Evolutionary conservation across 2,888 invertebrate species (phyloP).

Genomic region (Hypena proboscidalis): DNA sequence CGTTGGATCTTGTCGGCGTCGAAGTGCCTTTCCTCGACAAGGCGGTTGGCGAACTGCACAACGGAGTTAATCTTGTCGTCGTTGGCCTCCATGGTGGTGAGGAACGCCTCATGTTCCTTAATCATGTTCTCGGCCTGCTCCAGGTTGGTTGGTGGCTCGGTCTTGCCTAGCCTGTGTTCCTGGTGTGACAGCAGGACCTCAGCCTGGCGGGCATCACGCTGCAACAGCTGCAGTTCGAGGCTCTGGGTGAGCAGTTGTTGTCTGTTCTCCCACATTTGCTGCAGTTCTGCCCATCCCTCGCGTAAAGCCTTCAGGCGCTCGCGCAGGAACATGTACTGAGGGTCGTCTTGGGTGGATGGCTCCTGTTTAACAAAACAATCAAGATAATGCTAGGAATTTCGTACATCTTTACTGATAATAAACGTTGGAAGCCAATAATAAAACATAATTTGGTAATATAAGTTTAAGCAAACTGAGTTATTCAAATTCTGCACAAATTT

Average conservation of each 20-base stretch:
- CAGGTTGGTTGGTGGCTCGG: slow-evolving; percentile 96
- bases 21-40: slow-evolving; percentile 97
- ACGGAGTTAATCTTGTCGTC: slow-evolving; percentile 99
- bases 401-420: no score
- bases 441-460: no score
- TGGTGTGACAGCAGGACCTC: slow-evolving; percentile 99
- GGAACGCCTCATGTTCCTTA: slow-evolving; percentile 99
- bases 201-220: slow-evolving; percentile 98
- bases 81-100: slow-evolving; percentile 99
- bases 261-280: slow-evolving; percentile 99
- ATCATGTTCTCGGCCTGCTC: slow-evolving; percentile 99
- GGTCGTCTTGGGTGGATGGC: slow-evolving; percentile 95
- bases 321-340: slow-evolving; percentile 99
- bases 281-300: slow-evolving; percentile 99
- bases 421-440: no score
- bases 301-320: slow-evolving; percentile 98
- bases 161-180: slow-evolving; percentile 97
- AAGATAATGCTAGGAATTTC: not conserved
- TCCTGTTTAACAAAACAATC: slow-evolving; percentile 75
- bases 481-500: no score
- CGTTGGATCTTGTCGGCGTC: slow-evolving; percentile 98
- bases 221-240: slow-evolving; percentile 97
- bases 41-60: slow-evolving; percentile 95
- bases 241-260: slow-evolving; percentile 97
- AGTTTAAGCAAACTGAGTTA: no score